These are phyloP conservation scores for Porites rus DNA, from an alignment of 92 coral and sea anemone genomes.

Conservation along the genomic window DNA sequence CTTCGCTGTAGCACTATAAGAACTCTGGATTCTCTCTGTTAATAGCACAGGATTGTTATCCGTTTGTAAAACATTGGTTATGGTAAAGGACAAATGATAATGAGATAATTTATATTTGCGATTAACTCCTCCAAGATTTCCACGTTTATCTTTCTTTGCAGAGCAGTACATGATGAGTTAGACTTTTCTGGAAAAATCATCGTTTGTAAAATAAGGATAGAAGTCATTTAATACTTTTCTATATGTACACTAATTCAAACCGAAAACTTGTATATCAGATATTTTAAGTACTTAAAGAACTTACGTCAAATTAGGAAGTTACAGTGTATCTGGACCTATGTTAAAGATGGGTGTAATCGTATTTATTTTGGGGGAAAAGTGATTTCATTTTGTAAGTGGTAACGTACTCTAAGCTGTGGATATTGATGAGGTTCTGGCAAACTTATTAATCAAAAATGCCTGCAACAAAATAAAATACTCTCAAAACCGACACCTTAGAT, in stretches of 20 bases:
- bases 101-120: no score
- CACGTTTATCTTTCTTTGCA: no score
- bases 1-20: no score
- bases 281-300: not conserved
- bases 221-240: not conserved
- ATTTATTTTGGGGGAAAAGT: no score
- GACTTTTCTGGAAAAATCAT: no score
- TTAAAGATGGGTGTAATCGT: not conserved
- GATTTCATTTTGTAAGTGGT: not conserved
- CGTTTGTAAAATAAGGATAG: not conserved
- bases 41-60: no score
- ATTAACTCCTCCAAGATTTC: no score
- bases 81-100: no score
- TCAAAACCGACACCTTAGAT: no score
- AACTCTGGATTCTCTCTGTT: no score
- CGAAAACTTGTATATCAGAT: not conserved
- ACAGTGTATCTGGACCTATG: not conserved
- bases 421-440: not conserved
- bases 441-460: not conserved
- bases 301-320: not conserved
- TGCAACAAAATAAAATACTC: not conserved
- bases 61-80: no score
- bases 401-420: not conserved
- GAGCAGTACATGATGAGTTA: no score
- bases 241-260: not conserved